Conservation (phyloP, 2,113 vertebrate genomes). For the Strix uralensis region DNA sequence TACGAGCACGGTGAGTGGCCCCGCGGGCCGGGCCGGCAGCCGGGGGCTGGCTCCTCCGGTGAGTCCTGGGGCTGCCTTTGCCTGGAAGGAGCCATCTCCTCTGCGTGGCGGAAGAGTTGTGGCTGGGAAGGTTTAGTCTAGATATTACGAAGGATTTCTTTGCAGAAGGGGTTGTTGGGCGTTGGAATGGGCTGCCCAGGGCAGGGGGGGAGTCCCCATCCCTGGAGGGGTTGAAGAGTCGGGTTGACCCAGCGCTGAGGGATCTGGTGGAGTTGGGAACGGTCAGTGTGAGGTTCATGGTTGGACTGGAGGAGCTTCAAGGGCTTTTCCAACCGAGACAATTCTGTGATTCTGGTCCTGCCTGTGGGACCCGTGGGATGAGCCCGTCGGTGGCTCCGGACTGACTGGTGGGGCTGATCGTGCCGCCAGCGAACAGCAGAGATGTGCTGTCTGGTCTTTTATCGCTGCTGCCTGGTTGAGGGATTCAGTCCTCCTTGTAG, state of each 20-base stretch:
- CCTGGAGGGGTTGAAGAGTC: no score
- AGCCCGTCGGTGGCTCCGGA: rapidly evolving
- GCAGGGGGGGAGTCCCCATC: no score
- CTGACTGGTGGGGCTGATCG: rapidly evolving
- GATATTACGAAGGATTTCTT: no score
- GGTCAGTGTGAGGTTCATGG: no score
- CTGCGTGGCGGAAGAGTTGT: rapidly evolving
- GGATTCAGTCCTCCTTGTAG: rapidly evolving
- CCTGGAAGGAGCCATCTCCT: rapidly evolving
- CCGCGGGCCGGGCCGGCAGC: neutral
- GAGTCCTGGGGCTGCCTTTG: neutral
- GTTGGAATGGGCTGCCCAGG: no score
- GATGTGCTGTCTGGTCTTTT: neutral
- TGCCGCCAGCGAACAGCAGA: neutral
- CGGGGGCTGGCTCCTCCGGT: no score
- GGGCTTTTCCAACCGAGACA: no score
- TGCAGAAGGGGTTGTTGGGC: no score
- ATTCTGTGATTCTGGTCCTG: neutral
- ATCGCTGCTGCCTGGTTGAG: rapidly evolving
- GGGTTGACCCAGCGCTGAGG: no score
- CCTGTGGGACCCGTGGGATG: rapidly evolving
- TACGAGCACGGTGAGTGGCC: conserved; percentile 89
- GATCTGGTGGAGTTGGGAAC: no score
- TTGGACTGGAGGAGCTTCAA: no score
- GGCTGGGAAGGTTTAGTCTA: no score